Evolutionary conservation across 2,797 vertebrate genomes (phyloP).

Genomic region (Scolopax bukidnonensis): DNA sequence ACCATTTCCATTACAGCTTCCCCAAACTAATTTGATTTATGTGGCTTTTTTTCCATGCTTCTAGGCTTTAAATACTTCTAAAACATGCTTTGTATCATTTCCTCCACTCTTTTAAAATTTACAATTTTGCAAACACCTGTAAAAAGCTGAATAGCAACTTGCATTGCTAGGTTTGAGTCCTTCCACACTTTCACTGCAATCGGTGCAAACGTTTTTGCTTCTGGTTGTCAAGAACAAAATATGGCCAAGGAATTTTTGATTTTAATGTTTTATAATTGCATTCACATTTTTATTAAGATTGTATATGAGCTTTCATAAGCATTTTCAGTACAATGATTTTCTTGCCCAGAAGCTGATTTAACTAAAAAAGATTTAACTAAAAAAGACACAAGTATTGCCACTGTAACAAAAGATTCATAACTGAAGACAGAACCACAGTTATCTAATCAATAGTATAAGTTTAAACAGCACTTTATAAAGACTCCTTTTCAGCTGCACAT

Average conservation of each 20-base stretch:
- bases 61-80: background rate
- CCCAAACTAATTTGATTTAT: background rate
- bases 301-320: background rate
- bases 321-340: background rate
- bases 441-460: background rate
- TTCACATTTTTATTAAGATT: background rate
- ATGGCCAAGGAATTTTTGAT: background rate
- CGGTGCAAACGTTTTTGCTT: background rate
- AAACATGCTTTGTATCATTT: background rate
- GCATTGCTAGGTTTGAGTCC: background rate
- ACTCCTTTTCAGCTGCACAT: background rate
- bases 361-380: background rate
- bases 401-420: background rate
- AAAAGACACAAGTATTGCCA: background rate
- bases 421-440: background rate
- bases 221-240: background rate
- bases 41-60: background rate
- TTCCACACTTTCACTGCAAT: background rate
- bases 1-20: background rate
- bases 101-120: background rate
- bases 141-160: background rate
- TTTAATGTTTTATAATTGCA: background rate
- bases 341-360: background rate
- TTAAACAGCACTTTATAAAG: background rate
- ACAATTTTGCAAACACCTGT: background rate